Base-by-base conservation (phyloP, 2,888 invertebrate species). In the Lycaena phlaeas region DNA sequence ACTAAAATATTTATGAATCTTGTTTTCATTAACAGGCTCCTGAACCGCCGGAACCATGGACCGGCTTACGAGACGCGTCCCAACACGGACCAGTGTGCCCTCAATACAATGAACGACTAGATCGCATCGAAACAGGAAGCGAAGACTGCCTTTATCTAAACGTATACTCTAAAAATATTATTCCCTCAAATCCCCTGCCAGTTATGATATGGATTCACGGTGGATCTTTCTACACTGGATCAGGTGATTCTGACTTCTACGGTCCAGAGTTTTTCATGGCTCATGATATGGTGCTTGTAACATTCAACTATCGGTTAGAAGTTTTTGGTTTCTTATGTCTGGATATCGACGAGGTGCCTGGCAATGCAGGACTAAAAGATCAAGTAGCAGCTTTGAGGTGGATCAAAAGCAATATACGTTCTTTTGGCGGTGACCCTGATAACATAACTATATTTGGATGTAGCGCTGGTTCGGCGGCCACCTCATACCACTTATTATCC, bases 121-220 rank as follows among this genome's bases (percentile, higher is more conserved):
- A 86, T 43, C 73, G 86, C 10, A 72, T 73, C 7, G 82, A 87
- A 25, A 61, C 72, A 27, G 88, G 88, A 40, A 85, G 78, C 51
- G 88, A 89, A 56, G 89, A 89, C 59, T 92, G 92, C 48, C 85
- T 92, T 3, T 90, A 88, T 56, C 69, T 92, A 11, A 92, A 92
- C 60, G 87, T 92, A 0, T 92, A 89, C 62, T 85, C 88, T 4
- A 69, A 62, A 48, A 54, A 51, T 14, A 43, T 71, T 4, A 49
- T 48, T 1, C 64, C 68, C 2, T 4, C 54, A 1, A 39, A 44
- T 28, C 54, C 45, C 0, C 52, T 65, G 1, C 79, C 85, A 0
- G 85, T 85, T 1, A 68, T 86, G 71, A 64, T 85, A 15, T 86
- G 84, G 84, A 82, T 86, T 18, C 85, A 86, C 50, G 85, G 85